Percentiles rank a stretch among this genome's conserved stretches.
Conservation (phyloP, 2,797 vertebrate genomes). For the Carcharodon carcharias region DNA sequence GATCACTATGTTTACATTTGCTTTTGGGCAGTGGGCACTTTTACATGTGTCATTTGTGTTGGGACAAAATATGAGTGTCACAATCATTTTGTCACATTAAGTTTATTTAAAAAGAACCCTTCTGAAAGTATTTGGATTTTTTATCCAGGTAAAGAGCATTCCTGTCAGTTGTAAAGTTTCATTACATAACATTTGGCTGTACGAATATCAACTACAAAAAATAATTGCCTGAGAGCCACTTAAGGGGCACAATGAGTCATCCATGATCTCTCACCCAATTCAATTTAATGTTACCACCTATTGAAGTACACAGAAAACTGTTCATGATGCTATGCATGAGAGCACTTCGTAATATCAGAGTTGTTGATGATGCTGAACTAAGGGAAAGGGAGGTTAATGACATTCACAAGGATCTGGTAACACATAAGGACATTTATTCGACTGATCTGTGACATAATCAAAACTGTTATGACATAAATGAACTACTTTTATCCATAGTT, state of each 20-base stretch:
- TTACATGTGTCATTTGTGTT: neutral
- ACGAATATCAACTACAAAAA: neutral
- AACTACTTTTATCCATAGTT: neutral
- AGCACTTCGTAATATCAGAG: neutral
- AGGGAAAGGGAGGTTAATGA: neutral
- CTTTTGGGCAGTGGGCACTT: neutral
- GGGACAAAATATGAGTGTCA: neutral
- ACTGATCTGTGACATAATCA: neutral
- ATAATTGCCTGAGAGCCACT: neutral
- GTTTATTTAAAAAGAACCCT: neutral
- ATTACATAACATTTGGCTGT: neutral
- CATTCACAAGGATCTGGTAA: neutral
- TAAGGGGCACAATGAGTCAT: neutral
- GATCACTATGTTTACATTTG: neutral
- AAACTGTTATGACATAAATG: neutral
- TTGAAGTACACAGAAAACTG: neutral
- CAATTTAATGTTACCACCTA: neutral
- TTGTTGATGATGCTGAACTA: neutral
- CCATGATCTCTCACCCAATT: neutral
- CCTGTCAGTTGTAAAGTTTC: neutral
- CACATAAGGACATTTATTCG: neutral
- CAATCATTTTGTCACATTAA: neutral
- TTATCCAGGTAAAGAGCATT: neutral
- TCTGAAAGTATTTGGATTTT: neutral
- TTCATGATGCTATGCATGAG: neutral